Percentiles rank a stretch among this genome's conserved stretches.
These are phyloP conservation scores for Meta bourneti DNA, from an alignment of 2,888 invertebrate species.

Conservation along the genomic window DNA sequence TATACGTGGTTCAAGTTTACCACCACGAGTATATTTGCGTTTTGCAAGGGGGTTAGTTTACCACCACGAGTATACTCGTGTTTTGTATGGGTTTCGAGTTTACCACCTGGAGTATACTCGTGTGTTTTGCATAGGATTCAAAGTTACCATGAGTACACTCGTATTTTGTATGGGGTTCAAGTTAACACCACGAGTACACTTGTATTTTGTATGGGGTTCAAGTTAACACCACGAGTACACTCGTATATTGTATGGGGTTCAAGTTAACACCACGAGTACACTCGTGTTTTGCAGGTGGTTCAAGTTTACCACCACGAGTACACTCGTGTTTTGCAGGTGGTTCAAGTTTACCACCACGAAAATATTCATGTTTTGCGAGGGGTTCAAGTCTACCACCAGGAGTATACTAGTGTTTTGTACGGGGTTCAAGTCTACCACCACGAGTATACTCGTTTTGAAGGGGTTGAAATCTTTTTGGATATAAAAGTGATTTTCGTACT, in stretches of 20 bases:
- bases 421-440: background rate
- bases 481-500: background rate
- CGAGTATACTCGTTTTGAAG: background rate
- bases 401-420: background rate
- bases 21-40: too few relatives aligned
- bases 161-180: too few relatives aligned
- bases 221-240: background rate
- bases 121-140: too few relatives aligned
- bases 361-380: background rate
- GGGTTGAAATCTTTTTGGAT: background rate
- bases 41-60: too few relatives aligned
- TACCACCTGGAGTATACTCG: too few relatives aligned
- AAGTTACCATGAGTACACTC: too few relatives aligned
- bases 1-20: too few relatives aligned
- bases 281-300: background rate
- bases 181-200: background rate
- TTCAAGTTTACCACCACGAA: too few relatives aligned
- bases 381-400: background rate
- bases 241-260: background rate
- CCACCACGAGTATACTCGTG: too few relatives aligned
- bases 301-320: too few relatives aligned
- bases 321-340: too few relatives aligned
- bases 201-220: background rate
- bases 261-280: background rate
- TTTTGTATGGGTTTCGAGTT: too few relatives aligned